Percentiles rank a stretch among this genome's conserved stretches.
Conservation (phyloP, 2,797 vertebrate genomes). For the Anomalospiza imberbis region DNA sequence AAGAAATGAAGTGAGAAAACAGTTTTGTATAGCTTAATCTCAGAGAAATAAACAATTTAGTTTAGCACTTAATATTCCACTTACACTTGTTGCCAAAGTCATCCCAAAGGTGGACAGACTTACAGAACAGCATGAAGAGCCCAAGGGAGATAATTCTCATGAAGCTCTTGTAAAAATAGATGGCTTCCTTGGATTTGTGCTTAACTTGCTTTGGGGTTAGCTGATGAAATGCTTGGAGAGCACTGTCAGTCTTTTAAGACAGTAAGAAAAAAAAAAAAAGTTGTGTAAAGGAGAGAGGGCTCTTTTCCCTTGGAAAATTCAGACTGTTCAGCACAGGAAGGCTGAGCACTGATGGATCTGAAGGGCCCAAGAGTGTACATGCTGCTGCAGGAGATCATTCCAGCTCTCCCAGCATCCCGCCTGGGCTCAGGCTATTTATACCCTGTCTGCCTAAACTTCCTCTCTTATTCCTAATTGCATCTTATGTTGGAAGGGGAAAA, state of each 20-base stretch:
- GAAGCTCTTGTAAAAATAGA: neutral
- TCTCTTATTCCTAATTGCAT: neutral
- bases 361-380: neutral
- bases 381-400: neutral
- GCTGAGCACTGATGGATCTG: neutral
- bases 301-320: neutral
- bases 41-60: neutral
- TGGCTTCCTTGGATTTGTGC: neutral
- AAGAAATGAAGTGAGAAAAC: neutral
- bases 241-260: neutral
- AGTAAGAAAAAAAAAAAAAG: neutral
- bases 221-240: neutral
- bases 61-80: neutral
- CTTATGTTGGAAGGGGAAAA: neutral
- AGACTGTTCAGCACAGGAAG: neutral
- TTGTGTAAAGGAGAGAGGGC: neutral
- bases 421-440: conserved; percentile 17
- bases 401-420: neutral
- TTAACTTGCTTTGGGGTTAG: neutral
- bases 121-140: neutral
- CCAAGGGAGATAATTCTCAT: neutral
- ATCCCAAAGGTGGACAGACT: neutral
- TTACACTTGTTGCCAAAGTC: neutral
- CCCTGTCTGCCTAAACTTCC: neutral
- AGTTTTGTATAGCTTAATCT: neutral